These are phyloP conservation scores for Sebastes hubbsi DNA, from an alignment of 2,797 vertebrate species.

Conservation along the genomic window DNA sequence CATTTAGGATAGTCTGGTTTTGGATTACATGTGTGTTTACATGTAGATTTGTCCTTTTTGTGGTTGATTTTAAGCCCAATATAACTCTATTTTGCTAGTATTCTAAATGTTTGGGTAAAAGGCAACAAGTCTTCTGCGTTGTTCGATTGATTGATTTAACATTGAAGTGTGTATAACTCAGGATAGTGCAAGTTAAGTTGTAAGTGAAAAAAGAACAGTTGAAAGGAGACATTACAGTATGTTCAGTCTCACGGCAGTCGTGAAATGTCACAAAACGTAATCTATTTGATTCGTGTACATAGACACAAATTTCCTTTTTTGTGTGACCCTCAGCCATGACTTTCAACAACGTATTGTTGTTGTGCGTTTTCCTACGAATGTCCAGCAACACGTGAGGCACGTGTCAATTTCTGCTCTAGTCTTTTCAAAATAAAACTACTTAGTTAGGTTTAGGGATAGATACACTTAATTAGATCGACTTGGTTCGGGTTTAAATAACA, in stretches of 20 bases:
- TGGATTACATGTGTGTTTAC: background rate
- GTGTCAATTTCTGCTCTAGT: no score
- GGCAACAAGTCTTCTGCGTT: background rate
- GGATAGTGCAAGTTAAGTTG: background rate
- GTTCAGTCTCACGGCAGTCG: background rate
- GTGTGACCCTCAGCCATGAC: no score
- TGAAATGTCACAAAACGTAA: no score
- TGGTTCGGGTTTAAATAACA: no score
- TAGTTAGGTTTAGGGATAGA: no score
- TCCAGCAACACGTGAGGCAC: no score
- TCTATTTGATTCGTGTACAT: no score
- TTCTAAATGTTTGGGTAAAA: background rate
- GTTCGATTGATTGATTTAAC: background rate
- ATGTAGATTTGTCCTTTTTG: background rate
- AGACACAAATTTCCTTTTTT: no score
- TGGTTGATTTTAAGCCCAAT: background rate
- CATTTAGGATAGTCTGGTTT: background rate
- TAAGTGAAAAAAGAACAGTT: rapidly evolving
- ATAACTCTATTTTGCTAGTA: background rate
- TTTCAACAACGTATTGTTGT: no score
- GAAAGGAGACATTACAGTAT: background rate
- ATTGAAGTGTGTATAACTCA: background rate
- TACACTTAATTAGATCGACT: no score
- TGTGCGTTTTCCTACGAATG: no score
- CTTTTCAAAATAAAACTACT: no score